phyloP scores from a whole-genome alignment of 2,113 vertebrate species.

The Corythoichthys haematopterus region DNA sequence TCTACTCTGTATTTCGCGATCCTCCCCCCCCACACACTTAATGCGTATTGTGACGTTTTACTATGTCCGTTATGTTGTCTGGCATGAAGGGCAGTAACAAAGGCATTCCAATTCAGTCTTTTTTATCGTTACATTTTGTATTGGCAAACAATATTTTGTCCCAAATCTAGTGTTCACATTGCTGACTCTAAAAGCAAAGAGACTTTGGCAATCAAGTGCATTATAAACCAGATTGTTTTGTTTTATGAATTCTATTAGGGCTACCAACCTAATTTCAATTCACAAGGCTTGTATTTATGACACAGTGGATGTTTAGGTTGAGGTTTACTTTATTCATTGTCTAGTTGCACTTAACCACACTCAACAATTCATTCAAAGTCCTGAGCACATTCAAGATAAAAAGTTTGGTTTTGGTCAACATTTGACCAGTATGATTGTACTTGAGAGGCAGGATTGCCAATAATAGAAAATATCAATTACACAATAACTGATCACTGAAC shows the following conservation, averaged over 20 bases:
- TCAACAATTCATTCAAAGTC: slow-evolving; percentile 65
- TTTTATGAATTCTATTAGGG: slow-evolving; percentile 7
- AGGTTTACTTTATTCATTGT: slow-evolving; percentile 58
- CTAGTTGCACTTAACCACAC: slow-evolving; percentile 45
- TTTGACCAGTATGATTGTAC: slow-evolving; percentile 67
- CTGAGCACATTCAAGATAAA: slow-evolving; percentile 73
- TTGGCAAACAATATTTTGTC: no score
- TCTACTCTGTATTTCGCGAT: no score
- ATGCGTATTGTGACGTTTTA: no score
- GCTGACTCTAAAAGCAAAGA: slow-evolving; percentile 20
- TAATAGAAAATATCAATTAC: slow-evolving; percentile 55
- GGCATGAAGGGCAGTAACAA: no score
- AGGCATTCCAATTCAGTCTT: no score
- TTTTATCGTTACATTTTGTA: no score
- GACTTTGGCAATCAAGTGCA: slow-evolving; percentile 18
- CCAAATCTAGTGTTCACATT: slow-evolving; percentile 4
- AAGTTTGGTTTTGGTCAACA: slow-evolving; percentile 69
- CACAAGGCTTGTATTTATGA: slow-evolving; percentile 10
- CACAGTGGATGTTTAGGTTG: slow-evolving; percentile 15
- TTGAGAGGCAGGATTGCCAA: slow-evolving; percentile 57
- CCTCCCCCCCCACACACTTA: no score
- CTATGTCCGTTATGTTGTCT: no score
- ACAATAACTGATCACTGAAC: slow-evolving; percentile 60
- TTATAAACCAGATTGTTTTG: slow-evolving; percentile 47
- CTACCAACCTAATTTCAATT: neutral